These are phyloP conservation scores for Eremophila alpestris DNA, from an alignment of 2,797 vertebrate genomes.

Conservation along the genomic window DNA sequence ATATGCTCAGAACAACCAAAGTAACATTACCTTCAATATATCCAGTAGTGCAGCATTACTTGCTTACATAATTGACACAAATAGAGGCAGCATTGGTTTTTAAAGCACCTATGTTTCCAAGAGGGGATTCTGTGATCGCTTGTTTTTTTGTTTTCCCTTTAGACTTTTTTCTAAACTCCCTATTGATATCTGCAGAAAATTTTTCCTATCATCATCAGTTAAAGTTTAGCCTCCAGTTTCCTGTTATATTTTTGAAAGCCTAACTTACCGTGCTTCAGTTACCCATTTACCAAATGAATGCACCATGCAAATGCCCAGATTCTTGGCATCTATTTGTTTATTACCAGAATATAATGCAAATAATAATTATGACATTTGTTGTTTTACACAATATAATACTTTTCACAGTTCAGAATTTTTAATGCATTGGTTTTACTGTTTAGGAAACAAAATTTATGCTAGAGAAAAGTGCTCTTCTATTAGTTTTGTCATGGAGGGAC, in stretches of 20 bases:
- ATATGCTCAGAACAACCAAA: not conserved
- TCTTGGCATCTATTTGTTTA: not conserved
- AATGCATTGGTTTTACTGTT: not conserved
- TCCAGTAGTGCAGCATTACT: not conserved
- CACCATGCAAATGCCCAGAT: not conserved
- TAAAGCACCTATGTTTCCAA: not conserved
- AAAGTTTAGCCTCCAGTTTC: not conserved
- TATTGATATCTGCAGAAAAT: not conserved
- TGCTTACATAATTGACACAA: not conserved
- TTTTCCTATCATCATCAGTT: not conserved
- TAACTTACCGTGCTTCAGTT: not conserved
- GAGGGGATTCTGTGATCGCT: not conserved
- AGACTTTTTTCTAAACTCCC: not conserved
- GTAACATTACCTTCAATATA: not conserved
- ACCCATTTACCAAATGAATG: not conserved
- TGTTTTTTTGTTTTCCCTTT: not conserved
- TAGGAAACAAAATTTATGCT: not conserved
- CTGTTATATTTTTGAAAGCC: not conserved
- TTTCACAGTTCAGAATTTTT: not conserved
- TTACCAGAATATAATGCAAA: not conserved
- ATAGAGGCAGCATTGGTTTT: not conserved
- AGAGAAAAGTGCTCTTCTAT: not conserved
- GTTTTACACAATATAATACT: not conserved
- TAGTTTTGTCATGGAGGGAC: not conserved
- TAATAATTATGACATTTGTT: not conserved